Evolutionary conservation across 2,888 invertebrate genomes (phyloP).

Genomic region (Bedellia somnulentella): DNA sequence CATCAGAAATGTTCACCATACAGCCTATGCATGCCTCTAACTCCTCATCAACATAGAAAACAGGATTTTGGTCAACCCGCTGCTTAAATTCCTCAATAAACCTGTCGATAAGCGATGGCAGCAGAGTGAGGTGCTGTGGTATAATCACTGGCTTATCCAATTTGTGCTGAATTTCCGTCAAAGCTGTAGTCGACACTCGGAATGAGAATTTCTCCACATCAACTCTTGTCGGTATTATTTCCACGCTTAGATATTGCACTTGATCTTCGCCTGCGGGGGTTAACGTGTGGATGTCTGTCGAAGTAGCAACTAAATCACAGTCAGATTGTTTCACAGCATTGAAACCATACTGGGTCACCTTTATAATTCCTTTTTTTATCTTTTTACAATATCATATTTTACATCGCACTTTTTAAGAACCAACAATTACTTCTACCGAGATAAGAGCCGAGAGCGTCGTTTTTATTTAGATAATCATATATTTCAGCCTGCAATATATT

Average conservation of each 20-base stretch:
- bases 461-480: too few species aligned
- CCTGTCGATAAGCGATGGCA: constrained; percentile 78
- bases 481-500: too few species aligned
- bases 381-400: too few species aligned
- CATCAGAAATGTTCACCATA: constrained; percentile 76
- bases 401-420: too few species aligned
- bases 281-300: constrained; percentile 71
- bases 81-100: constrained; percentile 84
- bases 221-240: constrained; percentile 67
- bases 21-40: constrained; percentile 87
- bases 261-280: constrained; percentile 70
- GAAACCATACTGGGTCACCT: constrained; percentile 74
- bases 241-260: constrained; percentile 79
- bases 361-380: constrained; percentile 87
- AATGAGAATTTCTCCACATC: constrained; percentile 66
- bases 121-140: constrained; percentile 37
- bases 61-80: constrained; percentile 70
- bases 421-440: too few species aligned
- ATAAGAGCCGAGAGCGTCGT: too few species aligned
- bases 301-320: constrained; percentile 72
- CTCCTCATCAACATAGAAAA: constrained; percentile 62
- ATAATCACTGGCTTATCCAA: constrained; percentile 22
- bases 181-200: constrained; percentile 76
- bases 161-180: constrained; percentile 67
- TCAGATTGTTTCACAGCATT: constrained; percentile 79